phyloP scores from a whole-genome alignment of 1,140 invertebrate species.

The Bilobella aurantiaca region DNA sequence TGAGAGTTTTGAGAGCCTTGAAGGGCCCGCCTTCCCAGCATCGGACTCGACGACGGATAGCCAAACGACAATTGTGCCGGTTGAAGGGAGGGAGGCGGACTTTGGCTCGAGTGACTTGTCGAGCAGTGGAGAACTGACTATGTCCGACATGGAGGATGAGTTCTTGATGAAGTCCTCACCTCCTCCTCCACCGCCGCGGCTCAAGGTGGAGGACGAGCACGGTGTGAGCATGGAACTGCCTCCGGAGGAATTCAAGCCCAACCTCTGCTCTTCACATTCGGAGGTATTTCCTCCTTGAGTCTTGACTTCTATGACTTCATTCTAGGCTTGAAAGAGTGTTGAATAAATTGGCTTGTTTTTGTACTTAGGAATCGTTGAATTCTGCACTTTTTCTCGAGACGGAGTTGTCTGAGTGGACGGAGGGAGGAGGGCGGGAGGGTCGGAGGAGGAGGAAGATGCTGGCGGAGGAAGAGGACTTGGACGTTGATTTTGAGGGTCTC shows the following conservation, averaged over 20 bases:
- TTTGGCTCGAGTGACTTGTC: constrained; percentile 9
- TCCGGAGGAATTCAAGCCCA: constrained; percentile 42
- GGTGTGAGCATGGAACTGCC: constrained; percentile 46
- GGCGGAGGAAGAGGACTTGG: constrained; percentile 39
- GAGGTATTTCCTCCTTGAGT: no score
- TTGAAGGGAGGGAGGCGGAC: constrained; percentile 12
- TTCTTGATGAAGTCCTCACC: background rate
- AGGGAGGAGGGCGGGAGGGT: constrained; percentile 50
- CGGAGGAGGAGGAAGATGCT: constrained; percentile 20
- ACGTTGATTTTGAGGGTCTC: constrained; percentile 46
- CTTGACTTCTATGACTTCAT: no score
- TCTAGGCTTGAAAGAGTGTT: no score
- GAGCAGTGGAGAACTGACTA: constrained; percentile 6
- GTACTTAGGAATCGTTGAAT: constrained; percentile 28
- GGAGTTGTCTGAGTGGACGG: constrained; percentile 72
- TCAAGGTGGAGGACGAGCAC: constrained; percentile 55
- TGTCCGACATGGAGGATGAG: constrained; percentile 12
- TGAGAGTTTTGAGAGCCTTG: background rate
- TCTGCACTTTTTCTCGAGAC: constrained; percentile 55
- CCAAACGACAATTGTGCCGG: background rate
- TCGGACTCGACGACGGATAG: background rate
- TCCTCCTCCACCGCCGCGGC: constrained; percentile 42
- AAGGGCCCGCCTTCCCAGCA: background rate
- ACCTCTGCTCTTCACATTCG: no score
- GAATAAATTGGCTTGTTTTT: constrained; percentile 25